A percentile compares a stretch with the other conserved stretches of the same genome.
phyloP scores from a whole-genome alignment of 2,797 vertebrate genomes.

The Threskiornis aethiopicus region DNA sequence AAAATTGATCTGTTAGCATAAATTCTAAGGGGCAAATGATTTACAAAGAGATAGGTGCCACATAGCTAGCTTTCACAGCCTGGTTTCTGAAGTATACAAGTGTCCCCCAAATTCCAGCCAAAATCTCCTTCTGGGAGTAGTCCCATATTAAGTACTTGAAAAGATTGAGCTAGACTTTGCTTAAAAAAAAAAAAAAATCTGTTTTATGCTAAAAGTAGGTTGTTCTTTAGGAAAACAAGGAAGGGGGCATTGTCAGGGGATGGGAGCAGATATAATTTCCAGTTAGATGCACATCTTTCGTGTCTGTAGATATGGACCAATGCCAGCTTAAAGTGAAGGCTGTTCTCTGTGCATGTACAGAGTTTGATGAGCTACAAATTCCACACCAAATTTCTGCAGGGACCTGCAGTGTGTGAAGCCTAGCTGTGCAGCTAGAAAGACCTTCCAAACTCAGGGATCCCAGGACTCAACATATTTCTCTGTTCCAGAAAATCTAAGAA shows the following conservation, averaged over 20 bases:
- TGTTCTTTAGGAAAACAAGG: not conserved
- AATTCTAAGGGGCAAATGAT: not conserved
- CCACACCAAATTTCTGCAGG: not conserved
- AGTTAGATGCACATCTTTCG: not conserved
- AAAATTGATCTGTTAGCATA: not conserved
- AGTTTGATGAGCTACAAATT: not conserved
- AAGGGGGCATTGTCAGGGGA: not conserved
- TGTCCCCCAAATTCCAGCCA: not conserved
- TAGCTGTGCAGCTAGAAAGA: not conserved
- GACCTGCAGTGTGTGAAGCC: not conserved
- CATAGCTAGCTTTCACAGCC: not conserved
- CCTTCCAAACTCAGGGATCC: not conserved
- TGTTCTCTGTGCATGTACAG: not conserved
- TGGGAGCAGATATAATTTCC: not conserved
- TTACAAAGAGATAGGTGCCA: not conserved
- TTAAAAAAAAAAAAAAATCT: not conserved
- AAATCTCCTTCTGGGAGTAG: not conserved
- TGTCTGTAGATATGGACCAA: not conserved
- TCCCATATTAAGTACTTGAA: not conserved
- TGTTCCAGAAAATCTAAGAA: not conserved
- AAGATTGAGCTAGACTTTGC: not conserved
- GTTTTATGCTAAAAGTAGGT: not conserved
- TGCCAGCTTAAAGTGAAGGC: not conserved
- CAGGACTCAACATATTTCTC: not conserved
- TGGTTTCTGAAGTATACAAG: not conserved